Evolutionary conservation across 1,140 invertebrate genomes (phyloP), one percentile per base, ranked within the genome.

Genomic region (Venustaconcha ellipsiformis): DNA sequence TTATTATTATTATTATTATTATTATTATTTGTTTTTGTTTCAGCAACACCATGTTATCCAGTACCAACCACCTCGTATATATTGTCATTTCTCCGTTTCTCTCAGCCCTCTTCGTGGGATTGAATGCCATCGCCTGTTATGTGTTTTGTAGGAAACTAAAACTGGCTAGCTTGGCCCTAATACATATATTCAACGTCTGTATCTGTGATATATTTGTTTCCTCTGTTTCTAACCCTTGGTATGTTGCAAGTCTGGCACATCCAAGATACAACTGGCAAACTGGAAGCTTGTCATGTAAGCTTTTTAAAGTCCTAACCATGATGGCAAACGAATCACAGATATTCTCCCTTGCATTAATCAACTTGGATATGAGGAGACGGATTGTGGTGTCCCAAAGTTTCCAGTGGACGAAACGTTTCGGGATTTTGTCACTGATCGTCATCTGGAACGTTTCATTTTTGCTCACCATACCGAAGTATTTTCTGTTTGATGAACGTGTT

Each of bases 221-320:
- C 60, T 11, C 66, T 23, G 20, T 70, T n/a, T 76, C 74, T 0
- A 76, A 76, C 56, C 66, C 68, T 14, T 76, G 70, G 18, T 76
- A 76, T 55, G 57, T 76, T 0, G 62, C 62, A 8, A 76, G 70
- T 57, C 20, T 76, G 23, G 12, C 63, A 37, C 68, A 76, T 8
- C 74, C 74, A 20, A 26, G 37, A 2, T 58, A 76, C 30, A 57
- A 15, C 17, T 76, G 74, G 74, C 59, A 48, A 15, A 70, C 74
- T 20, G 74, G 74, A 15, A 12, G 48, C 12, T 20, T 64, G 14
- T 26, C 37, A 15, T 76, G 67, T 57, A 76, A 76, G 48, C 15
- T 76, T 23, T 76, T 76, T 57, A 76, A 76, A n/a, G 58, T 65
- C 30, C 13, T 70, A 1, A 76, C 74, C 6, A 76, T 76, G 74